phyloP scores from a whole-genome alignment of 2,113 vertebrate genomes.

The Perccottus glenii region DNA sequence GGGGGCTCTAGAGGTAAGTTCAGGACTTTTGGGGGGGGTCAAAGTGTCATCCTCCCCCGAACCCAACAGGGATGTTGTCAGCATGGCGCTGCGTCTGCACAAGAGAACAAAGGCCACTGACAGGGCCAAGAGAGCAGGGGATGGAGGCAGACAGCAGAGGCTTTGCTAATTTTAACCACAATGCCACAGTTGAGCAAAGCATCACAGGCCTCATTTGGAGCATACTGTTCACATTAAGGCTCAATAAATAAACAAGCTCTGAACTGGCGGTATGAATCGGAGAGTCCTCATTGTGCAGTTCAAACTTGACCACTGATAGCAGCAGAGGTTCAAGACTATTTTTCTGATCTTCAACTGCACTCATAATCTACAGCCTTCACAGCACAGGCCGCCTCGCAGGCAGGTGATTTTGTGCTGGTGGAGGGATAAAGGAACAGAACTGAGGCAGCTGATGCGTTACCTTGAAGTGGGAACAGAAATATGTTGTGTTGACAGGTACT shows the following conservation, averaged over 20 bases:
- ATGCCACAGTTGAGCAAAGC: slow-evolving; percentile 53
- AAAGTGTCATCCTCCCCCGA: slow-evolving; percentile 65
- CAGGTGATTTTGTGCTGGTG: slow-evolving; percentile 43
- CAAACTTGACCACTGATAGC: slow-evolving; percentile 10
- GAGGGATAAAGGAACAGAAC: slow-evolving; percentile 39
- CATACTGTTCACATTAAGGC: slow-evolving; percentile 74
- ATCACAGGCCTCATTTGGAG: slow-evolving; percentile 73
- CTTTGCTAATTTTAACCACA: slow-evolving; percentile 58
- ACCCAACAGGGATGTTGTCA: slow-evolving; percentile 60
- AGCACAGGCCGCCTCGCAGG: slow-evolving; percentile 41
- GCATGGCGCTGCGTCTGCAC: slow-evolving; percentile 59
- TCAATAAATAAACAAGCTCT: slow-evolving; percentile 71
- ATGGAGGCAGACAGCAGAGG: slow-evolving; percentile 31
- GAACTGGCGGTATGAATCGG: slow-evolving; percentile 17
- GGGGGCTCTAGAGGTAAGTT: slow-evolving; percentile 46
- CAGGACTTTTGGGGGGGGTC: slow-evolving; percentile 35
- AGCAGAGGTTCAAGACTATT: slow-evolving; percentile 12
- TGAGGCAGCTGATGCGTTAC: slow-evolving; percentile 39
- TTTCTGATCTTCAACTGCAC: background rate
- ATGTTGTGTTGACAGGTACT: slow-evolving; percentile 31
- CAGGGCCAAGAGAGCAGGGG: slow-evolving; percentile 31
- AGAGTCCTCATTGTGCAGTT: slow-evolving; percentile 24
- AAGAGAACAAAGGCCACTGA: slow-evolving; percentile 66
- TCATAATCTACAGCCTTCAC: slow-evolving; percentile 34
- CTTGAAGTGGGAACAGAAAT: slow-evolving; percentile 45